phyloP scores from a whole-genome alignment of 1,140 invertebrate genomes.

The Fopius arisanus region DNA sequence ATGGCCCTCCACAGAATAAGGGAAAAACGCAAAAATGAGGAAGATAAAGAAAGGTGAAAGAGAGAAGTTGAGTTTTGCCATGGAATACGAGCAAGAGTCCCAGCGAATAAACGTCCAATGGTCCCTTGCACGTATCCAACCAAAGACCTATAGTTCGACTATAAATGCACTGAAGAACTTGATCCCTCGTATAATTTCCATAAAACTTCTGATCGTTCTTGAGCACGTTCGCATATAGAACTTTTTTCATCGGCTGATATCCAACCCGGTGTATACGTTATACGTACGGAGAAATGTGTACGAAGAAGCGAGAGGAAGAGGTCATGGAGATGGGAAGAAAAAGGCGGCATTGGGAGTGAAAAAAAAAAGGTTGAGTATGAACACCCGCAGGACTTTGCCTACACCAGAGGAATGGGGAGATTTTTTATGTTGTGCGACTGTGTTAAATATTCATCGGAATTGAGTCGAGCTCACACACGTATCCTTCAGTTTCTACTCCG shows the following conservation, averaged over 20 bases:
- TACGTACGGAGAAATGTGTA: conserved; percentile 14
- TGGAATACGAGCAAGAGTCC: neutral
- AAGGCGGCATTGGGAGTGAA: neutral
- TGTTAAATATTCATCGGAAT: conserved; percentile 52
- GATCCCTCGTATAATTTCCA: conserved; percentile 41
- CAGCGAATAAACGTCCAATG: conserved; percentile 25
- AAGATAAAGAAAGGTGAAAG: conserved; percentile 5
- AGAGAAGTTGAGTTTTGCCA: neutral
- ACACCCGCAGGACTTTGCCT: neutral
- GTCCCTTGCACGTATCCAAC: conserved; percentile 11
- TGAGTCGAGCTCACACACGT: conserved; percentile 40
- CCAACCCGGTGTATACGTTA: neutral
- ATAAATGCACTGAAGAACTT: conserved; percentile 31
- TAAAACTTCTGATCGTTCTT: conserved; percentile 39
- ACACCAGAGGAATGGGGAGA: neutral
- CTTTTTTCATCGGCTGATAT: conserved; percentile 26
- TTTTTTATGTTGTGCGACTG: conserved; percentile 33
- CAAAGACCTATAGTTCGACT: conserved; percentile 22
- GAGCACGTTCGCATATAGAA: conserved; percentile 30
- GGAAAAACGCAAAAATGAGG: conserved; percentile 1
- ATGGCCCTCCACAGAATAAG: neutral
- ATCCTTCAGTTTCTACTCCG: conserved; percentile 13
- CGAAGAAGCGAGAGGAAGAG: neutral
- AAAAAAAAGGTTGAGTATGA: conserved; percentile 12
- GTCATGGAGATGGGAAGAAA: neutral